A percentile compares a stretch with the other conserved stretches of the same genome.
These are phyloP conservation scores for Trochalopteron elliotii DNA, from an alignment of 2,113 vertebrate genomes.

Conservation along the genomic window DNA sequence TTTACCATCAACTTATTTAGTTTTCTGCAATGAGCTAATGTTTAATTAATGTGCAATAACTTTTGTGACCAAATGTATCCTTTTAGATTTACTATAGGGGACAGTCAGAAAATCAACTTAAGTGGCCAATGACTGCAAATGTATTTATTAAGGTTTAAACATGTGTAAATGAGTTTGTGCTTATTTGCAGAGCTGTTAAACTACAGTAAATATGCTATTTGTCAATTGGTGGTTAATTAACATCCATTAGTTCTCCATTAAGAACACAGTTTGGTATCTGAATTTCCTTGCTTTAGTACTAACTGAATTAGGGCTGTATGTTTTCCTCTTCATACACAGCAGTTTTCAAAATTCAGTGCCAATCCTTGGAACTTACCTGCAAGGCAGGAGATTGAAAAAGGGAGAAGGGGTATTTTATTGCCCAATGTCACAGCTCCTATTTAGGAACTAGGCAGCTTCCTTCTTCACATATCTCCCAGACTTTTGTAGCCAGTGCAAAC, in stretches of 20 bases:
- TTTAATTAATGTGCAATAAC: slow-evolving; percentile 61
- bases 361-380: neutral
- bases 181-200: slow-evolving; percentile 56
- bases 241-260: slow-evolving; percentile 60
- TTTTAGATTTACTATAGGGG: slow-evolving; percentile 41
- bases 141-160: slow-evolving; percentile 69
- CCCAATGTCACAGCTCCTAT: neutral
- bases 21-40: slow-evolving; percentile 44
- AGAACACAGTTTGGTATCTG: slow-evolving; percentile 43
- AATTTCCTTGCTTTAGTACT: slow-evolving; percentile 32
- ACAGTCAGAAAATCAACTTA: slow-evolving; percentile 45
- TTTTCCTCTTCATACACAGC: neutral
- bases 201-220: slow-evolving; percentile 58
- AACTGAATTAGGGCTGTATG: neutral
- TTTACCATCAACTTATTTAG: slow-evolving; percentile 48
- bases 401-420: neutral
- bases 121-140: slow-evolving; percentile 47
- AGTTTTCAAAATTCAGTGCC: neutral
- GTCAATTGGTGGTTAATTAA: slow-evolving; percentile 67
- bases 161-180: slow-evolving; percentile 55
- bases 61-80: slow-evolving; percentile 44
- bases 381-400: neutral
- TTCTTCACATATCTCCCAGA: neutral
- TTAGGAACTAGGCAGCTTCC: neutral
- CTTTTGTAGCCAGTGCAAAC: neutral